A percentile compares a stretch with the other conserved stretches of the same genome.
Evolutionary conservation across 2,797 vertebrate species (phyloP).

Genomic region (Dryobates pubescens): DNA sequence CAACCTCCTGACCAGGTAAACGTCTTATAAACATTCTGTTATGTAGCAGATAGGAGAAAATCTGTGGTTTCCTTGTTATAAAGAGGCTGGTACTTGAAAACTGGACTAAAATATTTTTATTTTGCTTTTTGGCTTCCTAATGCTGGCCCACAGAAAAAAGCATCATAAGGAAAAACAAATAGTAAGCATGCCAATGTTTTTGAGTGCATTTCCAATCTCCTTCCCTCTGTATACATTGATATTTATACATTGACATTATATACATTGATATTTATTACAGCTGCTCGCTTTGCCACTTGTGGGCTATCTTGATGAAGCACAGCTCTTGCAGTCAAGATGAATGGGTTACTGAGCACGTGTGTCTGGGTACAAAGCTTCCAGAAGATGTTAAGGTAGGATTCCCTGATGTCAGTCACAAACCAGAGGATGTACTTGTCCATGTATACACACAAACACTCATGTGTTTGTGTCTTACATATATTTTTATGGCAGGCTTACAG

Average conservation of each 20-base stretch:
- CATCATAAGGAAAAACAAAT: neutral
- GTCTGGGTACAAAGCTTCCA: neutral
- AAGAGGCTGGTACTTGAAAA: neutral
- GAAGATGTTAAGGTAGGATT: neutral
- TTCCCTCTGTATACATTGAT: neutral
- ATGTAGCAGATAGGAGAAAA: neutral
- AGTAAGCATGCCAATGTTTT: neutral
- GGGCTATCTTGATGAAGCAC: neutral
- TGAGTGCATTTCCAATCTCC: neutral
- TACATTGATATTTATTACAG: neutral
- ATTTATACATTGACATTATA: no score
- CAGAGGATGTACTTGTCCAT: fast-evolving
- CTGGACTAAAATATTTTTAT: neutral
- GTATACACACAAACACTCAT: no score
- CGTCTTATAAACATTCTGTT: neutral
- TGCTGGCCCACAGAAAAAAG: neutral
- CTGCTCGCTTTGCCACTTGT: neutral
- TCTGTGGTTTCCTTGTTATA: neutral
- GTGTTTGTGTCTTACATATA: fast-evolving
- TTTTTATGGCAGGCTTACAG: neutral
- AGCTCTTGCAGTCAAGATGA: neutral
- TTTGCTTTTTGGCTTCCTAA: neutral
- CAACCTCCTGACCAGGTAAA: neutral
- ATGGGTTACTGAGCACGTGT: fast-evolving
- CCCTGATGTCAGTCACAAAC: neutral